Conservation (phyloP, 2,888 invertebrate genomes). For the Athalia rosae region DNA sequence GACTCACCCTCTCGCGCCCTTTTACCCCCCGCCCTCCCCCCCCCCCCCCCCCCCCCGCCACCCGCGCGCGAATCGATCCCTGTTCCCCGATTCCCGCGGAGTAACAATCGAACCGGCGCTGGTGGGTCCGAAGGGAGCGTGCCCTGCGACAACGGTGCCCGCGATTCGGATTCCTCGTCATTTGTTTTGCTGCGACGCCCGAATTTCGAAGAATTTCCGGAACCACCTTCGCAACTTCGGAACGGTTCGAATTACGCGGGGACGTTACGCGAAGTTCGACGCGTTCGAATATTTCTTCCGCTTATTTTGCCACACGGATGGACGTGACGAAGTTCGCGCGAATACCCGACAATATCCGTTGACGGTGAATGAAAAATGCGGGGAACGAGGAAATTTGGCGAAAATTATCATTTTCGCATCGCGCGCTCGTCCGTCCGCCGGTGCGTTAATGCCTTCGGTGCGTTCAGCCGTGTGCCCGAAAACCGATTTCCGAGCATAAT, state of each 20-base stretch:
- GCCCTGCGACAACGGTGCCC: neutral
- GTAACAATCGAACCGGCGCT: neutral
- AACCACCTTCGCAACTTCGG: too few species aligned
- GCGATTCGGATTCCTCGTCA: neutral
- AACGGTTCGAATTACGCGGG: too few species aligned
- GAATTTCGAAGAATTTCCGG: too few species aligned
- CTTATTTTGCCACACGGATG: neutral
- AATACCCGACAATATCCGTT: neutral
- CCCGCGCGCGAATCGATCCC: neutral
- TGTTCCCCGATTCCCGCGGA: neutral
- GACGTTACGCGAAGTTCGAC: too few species aligned
- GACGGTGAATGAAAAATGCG: too few species aligned
- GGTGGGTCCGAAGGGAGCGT: neutral
- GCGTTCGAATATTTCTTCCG: too few species aligned
- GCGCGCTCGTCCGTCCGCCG: too few species aligned
- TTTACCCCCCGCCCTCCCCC: neutral
- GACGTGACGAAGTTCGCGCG: neutral
- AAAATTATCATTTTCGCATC: conserved; percentile 46
- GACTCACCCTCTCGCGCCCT: neutral
- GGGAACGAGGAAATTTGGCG: conserved; percentile 13
- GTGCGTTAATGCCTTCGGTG: neutral
- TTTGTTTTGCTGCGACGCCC: too few species aligned
- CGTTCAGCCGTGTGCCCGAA: conserved; percentile 41
- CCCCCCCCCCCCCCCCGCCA: neutral
- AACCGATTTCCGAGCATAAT: conserved; percentile 48